Conservation (phyloP, 2,888 invertebrate genomes). For the Cataglyphis albicans region DNA sequence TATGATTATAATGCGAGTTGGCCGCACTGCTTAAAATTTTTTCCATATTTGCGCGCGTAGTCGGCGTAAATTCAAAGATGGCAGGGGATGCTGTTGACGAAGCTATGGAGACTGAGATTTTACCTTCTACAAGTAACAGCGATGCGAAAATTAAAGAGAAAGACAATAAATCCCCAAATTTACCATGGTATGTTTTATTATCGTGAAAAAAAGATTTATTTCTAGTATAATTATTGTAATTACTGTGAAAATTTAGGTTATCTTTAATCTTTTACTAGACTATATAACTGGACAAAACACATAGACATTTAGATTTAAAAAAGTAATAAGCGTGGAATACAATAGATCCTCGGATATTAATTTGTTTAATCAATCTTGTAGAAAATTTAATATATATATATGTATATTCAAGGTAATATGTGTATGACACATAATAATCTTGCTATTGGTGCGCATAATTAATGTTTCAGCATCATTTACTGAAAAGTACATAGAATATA, state of each 20-base stretch:
- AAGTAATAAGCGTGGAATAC: neutral
- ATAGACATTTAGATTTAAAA: neutral
- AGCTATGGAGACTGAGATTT: slow-evolving; percentile 78
- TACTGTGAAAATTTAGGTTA: slow-evolving; percentile 25
- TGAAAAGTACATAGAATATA: neutral
- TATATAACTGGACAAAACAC: neutral
- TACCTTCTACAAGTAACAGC: slow-evolving; percentile 76
- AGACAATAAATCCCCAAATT: slow-evolving; percentile 67
- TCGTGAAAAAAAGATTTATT: neutral
- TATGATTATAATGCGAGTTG: neutral
- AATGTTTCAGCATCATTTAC: neutral
- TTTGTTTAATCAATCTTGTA: neutral
- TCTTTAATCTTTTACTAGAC: neutral
- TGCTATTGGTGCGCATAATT: neutral
- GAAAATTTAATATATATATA: neutral
- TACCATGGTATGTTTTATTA: slow-evolving; percentile 78
- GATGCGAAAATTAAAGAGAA: slow-evolving; percentile 60
- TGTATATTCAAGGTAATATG: neutral
- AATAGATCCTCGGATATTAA: neutral
- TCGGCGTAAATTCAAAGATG: slow-evolving; percentile 70
- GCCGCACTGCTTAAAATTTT: slow-evolving; percentile 14
- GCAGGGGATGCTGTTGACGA: slow-evolving; percentile 62
- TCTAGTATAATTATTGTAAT: neutral
- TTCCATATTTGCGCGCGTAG: slow-evolving; percentile 32
- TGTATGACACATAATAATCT: neutral